Percentiles rank a stretch among this genome's conserved stretches.
Conservation (phyloP, 2,888 invertebrate genomes). For the Amiota minor region DNA sequence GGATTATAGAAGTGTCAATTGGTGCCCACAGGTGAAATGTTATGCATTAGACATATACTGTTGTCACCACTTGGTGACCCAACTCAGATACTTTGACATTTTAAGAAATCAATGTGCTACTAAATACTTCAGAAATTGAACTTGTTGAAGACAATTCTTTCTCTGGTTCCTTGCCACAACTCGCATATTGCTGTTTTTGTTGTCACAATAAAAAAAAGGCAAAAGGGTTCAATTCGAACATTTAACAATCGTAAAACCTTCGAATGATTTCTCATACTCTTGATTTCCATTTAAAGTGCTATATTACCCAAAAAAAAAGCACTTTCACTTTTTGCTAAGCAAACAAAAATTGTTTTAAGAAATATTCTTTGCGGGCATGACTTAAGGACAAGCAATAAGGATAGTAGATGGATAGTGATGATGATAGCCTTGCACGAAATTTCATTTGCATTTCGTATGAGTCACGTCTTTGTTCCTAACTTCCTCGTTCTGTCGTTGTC, state of each 20-base stretch:
- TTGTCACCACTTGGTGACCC: conserved; percentile 5
- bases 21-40: neutral
- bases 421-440: conserved; percentile 24
- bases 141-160: conserved; percentile 15
- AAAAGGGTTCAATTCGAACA: too few species aligned
- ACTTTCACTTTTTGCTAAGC: conserved; percentile 25
- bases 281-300: too few species aligned
- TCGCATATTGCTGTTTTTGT: too few species aligned
- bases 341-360: conserved; percentile 18
- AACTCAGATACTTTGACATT: conserved; percentile 24
- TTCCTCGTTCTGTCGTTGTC: too few species aligned
- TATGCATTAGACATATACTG: too few species aligned
- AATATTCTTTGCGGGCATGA: conserved; percentile 10
- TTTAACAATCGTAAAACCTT: too few species aligned
- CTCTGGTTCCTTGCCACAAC: neutral
- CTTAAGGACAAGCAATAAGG: conserved; percentile 26
- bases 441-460: conserved; percentile 60
- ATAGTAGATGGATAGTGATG: neutral
- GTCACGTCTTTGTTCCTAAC: conserved; percentile 42
- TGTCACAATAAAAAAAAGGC: too few species aligned
- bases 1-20: neutral
- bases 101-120: conserved; percentile 14
- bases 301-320: neutral
- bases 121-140: conserved; percentile 19
- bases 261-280: too few species aligned